A percentile compares a stretch with the other conserved stretches of the same genome.
Conservation (phyloP, 2,797 vertebrate genomes). For the Sebastiscus albofasciatus region DNA sequence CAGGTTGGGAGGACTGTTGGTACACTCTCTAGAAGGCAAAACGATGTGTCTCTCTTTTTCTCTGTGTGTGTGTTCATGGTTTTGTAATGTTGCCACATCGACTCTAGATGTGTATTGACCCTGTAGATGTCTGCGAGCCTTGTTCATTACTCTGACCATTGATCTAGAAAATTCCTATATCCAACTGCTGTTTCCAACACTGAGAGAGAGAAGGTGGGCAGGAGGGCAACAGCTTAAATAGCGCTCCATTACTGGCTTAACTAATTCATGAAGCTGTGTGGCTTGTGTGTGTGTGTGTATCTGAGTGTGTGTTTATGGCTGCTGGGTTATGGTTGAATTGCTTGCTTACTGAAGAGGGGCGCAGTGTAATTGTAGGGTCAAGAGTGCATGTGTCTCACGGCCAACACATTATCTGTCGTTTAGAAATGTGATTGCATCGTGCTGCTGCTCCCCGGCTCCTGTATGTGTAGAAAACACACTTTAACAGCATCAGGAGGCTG, state of each 20-base stretch:
- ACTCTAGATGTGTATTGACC: constrained; percentile 35
- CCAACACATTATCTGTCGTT: background rate
- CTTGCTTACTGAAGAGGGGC: background rate
- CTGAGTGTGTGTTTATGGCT: background rate
- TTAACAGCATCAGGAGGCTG: constrained; percentile 3
- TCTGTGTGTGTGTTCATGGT: background rate
- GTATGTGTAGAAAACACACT: background rate
- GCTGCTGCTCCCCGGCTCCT: background rate
- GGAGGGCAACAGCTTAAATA: constrained; percentile 7
- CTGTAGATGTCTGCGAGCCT: constrained; percentile 4
- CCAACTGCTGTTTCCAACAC: constrained; percentile 17
- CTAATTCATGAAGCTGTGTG: constrained; percentile 22
- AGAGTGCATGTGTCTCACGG: constrained; percentile 4
- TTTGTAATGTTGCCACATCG: background rate
- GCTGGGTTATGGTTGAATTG: background rate
- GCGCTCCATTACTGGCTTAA: background rate
- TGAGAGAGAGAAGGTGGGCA: background rate
- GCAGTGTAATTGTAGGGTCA: constrained; percentile 19
- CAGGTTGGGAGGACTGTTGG: background rate
- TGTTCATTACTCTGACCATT: constrained; percentile 53
- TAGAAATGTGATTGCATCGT: constrained; percentile 6
- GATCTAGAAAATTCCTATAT: constrained; percentile 45
- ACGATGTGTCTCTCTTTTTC: background rate
- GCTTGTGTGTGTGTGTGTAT: background rate
- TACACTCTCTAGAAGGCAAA: background rate